Evolutionary conservation across 2,113 vertebrate genomes (phyloP).

Genomic region (Leptobrachium leishanense): DNA sequence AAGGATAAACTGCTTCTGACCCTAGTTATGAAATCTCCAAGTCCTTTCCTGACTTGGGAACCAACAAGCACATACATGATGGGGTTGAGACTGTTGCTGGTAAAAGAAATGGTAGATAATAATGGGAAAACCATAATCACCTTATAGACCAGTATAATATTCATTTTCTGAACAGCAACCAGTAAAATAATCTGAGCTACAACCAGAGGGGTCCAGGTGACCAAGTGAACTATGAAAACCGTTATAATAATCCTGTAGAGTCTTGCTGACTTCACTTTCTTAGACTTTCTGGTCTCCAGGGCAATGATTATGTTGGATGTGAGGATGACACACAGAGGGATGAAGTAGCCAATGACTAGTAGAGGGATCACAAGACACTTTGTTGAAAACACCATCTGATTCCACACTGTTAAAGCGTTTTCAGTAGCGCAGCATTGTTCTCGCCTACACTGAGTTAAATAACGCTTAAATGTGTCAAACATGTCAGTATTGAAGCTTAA

Average conservation of each 20-base stretch:
- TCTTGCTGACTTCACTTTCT: not conserved
- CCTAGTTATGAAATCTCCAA: too few relatives aligned
- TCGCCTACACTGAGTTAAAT: not conserved
- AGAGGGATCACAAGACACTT: not conserved
- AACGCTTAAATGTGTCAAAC: not conserved
- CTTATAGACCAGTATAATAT: not conserved
- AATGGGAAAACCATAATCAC: not conserved
- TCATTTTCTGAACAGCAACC: not conserved
- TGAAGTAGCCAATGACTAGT: not conserved
- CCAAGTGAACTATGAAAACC: not conserved
- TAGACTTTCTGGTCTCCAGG: not conserved
- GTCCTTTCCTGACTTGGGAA: not conserved
- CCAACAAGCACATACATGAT: slow-evolving; percentile 6
- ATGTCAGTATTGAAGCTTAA: too few relatives aligned
- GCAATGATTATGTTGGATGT: not conserved
- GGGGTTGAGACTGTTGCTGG: not conserved
- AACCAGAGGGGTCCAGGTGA: slow-evolving; percentile 6
- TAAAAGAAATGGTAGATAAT: not conserved
- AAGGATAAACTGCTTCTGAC: too few relatives aligned
- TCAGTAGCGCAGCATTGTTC: not conserved
- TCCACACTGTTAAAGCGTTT: not conserved
- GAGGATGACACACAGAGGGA: not conserved
- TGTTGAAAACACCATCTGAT: not conserved
- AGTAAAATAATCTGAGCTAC: not conserved
- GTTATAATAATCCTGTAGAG: not conserved